Evolutionary conservation across 1,140 invertebrate genomes (phyloP), one percentile per base, ranked within the genome.

Genomic region (Oppia nitens): DNA sequence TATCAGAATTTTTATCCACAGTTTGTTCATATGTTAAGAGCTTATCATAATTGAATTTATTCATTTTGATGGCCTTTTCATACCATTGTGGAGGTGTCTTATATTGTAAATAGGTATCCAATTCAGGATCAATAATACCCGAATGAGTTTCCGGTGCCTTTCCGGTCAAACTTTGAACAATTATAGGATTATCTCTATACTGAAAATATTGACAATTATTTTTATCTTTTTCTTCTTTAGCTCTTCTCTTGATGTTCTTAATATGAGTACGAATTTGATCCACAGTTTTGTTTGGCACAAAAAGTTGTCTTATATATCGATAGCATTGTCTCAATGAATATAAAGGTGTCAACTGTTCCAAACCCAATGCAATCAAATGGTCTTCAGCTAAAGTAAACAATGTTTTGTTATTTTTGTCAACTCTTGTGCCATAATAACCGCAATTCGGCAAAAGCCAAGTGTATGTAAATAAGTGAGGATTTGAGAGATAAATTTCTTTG

Each of bases 361-460:
- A 47, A 23, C 55, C 55, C 17, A 56, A 9, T 14, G 55, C 55
- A 9, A 56, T 47, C 12, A 56, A 56, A 26, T 47, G 47, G 24
- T 56, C 55, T 56, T 56, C 55, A 23, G 55, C 40, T 24, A 12
- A 23, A 12, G 28, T 56, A 24, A 56, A 56, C n/a, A 23, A 27
- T 1, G 40, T 47, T 21, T n/a, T 56, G 17, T 2, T 17, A 9
- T 47, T 47, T 17, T 9, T 25, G 17, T 40, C 48, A 11, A 6
- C 20, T 9, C 24, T 9, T 17, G 12, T n/a, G 47, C 48, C 55
- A 24, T 24, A 28, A 47, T 47, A 56, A 17, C 55, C 45, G 26
- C 24, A 24, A 14, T 24, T 20, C 11, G 55, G 55, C 21, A 56
- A 24, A 20, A 56, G 47, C 1, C 25, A 11, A 47, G 25, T 32